Evolutionary conservation across 64 coral and sea anemone species (phyloP).

Genomic region (Exaiptasia diaphana): DNA sequence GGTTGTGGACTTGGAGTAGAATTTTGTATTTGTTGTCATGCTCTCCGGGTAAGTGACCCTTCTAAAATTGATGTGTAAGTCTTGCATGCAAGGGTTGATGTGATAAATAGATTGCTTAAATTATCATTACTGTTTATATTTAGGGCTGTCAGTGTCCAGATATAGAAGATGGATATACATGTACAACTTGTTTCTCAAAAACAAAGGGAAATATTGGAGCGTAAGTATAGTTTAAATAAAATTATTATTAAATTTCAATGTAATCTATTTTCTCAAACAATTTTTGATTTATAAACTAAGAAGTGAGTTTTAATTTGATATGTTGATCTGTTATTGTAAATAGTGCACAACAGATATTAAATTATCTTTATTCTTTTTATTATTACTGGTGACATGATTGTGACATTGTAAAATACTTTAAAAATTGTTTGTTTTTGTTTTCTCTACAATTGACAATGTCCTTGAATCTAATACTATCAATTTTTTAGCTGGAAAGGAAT

Average conservation of each 20-base stretch:
- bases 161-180: background rate
- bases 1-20: background rate
- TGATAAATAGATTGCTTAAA: background rate
- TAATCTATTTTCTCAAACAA: background rate
- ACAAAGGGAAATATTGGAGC: slow-evolving; percentile 29
- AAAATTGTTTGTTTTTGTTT: background rate
- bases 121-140: background rate
- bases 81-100: background rate
- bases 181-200: slow-evolving; percentile 11
- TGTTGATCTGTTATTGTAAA: no score
- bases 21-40: slow-evolving; percentile 37
- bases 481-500: slow-evolving; percentile 17
- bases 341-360: no score
- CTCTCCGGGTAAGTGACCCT: background rate
- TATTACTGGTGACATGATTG: background rate
- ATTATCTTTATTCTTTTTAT: background rate
- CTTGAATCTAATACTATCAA: no score
- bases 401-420: background rate
- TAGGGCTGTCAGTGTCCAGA: slow-evolving; percentile 25
- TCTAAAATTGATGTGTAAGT: background rate
- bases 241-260: background rate
- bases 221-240: background rate
- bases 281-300: no score
- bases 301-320: no score
- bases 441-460: background rate